These are phyloP conservation scores for Sisor rabdophorus DNA, from an alignment of 2,113 vertebrate species.

Conservation along the genomic window DNA sequence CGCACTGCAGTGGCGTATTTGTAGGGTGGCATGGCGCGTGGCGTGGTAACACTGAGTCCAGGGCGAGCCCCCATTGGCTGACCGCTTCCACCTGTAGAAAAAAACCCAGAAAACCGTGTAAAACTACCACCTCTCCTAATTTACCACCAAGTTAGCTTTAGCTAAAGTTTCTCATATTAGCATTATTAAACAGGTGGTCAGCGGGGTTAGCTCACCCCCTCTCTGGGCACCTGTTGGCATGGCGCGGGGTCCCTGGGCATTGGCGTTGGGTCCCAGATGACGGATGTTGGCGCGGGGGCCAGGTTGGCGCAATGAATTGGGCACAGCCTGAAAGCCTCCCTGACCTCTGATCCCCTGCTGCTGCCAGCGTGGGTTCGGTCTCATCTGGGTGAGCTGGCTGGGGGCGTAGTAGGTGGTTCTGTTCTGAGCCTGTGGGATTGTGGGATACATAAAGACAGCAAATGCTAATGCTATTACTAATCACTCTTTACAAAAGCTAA, in stretches of 20 bases:
- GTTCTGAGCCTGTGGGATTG: conserved; percentile 81
- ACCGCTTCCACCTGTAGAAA: conserved; percentile 62
- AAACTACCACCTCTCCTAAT: conserved; percentile 3
- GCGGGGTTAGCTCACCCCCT: conserved; percentile 72
- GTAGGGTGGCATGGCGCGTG: conserved; percentile 86
- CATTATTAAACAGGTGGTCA: neutral
- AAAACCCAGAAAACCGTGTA: conserved; percentile 5
- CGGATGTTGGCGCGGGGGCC: conserved; percentile 85
- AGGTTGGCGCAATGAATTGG: conserved; percentile 86
- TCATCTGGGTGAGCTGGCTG: conserved; percentile 93
- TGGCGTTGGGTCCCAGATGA: conserved; percentile 79
- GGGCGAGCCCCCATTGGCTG: conserved; percentile 82
- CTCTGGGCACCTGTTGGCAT: conserved; percentile 77
- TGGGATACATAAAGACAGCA: neutral
- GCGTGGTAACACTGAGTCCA: conserved; percentile 76
- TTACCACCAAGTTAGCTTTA: neutral
- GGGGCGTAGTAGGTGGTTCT: conserved; percentile 96
- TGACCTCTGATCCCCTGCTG: conserved; percentile 92
- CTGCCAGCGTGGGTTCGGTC: conserved; percentile 94
- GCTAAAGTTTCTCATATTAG: neutral
- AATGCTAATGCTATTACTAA: neutral
- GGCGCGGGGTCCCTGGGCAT: conserved; percentile 81
- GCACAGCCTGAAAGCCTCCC: conserved; percentile 94
- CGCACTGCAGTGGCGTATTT: conserved; percentile 88
- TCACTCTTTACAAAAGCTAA: neutral